Evolutionary conservation across 2,797 vertebrate species (phyloP), one percentile per base, ranked within the genome.

Genomic region (Enteromius thamalakanensis): DNA sequence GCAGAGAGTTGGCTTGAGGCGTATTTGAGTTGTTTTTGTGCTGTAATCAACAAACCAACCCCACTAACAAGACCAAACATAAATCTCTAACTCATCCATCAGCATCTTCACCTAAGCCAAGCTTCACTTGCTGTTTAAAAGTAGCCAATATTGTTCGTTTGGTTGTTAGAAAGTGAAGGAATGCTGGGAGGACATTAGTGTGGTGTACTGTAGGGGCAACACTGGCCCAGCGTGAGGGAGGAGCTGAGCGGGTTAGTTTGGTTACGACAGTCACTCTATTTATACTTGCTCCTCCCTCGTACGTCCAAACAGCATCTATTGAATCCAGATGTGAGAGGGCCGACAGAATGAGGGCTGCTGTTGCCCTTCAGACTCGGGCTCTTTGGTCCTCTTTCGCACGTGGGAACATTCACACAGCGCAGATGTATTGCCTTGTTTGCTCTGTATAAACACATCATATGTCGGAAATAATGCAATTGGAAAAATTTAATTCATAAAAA

Each of bases 291-390:
- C 90, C 91, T 92, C 86, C 91, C 91, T 92, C 87, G 40, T 74
- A 75, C 76, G 88, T 88, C 80, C 88, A 92, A 94, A 92, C 90
- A 69, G 87, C 90, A 90, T 89, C 83, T 93, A 94, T 93, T 94
- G 89, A 91, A 93, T 94, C 93, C 94, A 95, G 93, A 94, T 94
- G 93, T 94, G 90, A 84, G 83, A 84, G 87, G 83, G 53, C 81
- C 64, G 80, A 90, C 89, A 88, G 70, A 90, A 78, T 14, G 62
- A 84, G 47, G 55, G 42, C 74, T 34, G 70, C 67, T 65, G 72
- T 80, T 68, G 49, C 49, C 34, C 65, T 72, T 86, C 34, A 29
- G 23, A 71, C 55, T 71, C 15, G 17, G 64, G 78, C 64, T 40
- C 55, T 47, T 62, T 34, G 34, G 40, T 67, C 81, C 58, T 26